phyloP scores from a whole-genome alignment of 2,113 vertebrate species.

The Struthio camelus region DNA sequence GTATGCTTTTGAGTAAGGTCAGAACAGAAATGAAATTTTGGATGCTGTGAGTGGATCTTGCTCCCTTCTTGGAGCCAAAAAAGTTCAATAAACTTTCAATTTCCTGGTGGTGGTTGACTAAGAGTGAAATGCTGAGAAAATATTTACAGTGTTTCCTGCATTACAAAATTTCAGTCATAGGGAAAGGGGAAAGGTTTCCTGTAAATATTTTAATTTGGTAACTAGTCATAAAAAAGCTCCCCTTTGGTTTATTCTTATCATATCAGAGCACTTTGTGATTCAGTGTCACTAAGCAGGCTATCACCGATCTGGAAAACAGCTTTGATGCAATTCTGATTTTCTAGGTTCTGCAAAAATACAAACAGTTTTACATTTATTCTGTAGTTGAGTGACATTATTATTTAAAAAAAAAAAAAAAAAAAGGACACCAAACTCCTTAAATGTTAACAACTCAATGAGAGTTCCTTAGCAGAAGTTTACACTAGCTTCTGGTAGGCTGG shows the following conservation, averaged over 20 bases:
- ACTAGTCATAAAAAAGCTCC: neutral
- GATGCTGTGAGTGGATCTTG: neutral
- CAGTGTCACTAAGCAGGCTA: neutral
- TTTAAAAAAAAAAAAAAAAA: neutral
- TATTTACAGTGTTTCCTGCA: neutral
- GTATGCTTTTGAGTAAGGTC: neutral
- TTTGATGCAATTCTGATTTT: neutral
- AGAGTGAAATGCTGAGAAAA: neutral
- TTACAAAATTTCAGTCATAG: neutral
- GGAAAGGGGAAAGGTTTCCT: neutral
- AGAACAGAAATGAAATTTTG: neutral
- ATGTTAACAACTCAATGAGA: neutral
- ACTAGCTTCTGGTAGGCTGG: constrained; percentile 4
- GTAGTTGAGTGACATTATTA: neutral
- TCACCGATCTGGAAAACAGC: neutral
- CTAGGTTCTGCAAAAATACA: neutral
- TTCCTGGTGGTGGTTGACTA: neutral
- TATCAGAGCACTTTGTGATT: neutral
- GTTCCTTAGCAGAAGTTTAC: neutral
- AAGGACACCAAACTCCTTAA: neutral
- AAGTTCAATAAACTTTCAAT: neutral
- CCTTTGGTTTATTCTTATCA: neutral
- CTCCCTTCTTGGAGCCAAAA: neutral
- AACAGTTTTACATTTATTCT: neutral
- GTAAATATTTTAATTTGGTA: neutral